These are phyloP conservation scores for Pogonognathellus flavescens DNA, from an alignment of 1,140 invertebrate genomes.

Conservation along the genomic window DNA sequence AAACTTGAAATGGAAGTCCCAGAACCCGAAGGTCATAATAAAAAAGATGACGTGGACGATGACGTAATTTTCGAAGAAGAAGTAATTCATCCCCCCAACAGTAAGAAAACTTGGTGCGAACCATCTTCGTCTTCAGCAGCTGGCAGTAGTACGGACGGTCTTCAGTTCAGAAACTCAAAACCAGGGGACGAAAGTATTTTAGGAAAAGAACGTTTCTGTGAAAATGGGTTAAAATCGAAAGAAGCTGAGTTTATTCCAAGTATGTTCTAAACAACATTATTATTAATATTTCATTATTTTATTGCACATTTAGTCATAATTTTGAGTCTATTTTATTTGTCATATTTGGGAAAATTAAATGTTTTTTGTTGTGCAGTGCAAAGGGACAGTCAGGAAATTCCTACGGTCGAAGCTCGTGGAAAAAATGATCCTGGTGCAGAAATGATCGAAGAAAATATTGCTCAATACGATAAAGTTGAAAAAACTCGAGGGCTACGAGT, in stretches of 20 bases:
- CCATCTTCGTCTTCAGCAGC: background rate
- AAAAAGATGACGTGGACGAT: background rate
- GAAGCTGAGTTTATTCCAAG: slow-evolving; percentile 5
- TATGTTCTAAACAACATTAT: too few species aligned
- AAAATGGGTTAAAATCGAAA: background rate
- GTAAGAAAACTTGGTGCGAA: background rate
- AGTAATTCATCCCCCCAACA: too few species aligned
- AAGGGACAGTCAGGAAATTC: too few species aligned
- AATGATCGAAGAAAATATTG: background rate
- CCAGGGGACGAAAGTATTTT: background rate
- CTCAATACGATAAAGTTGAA: background rate
- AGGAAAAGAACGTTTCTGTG: slow-evolving; percentile 17
- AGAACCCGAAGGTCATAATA: background rate
- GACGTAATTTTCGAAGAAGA: background rate
- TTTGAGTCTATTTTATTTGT: too few species aligned
- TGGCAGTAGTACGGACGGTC: background rate
- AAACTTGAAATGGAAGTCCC: background rate
- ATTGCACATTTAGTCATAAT: too few species aligned
- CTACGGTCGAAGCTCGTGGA: too few species aligned
- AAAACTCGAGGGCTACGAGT: background rate
- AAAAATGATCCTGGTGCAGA: background rate
- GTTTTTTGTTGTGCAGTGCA: too few species aligned
- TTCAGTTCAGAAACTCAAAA: slow-evolving; percentile 32
- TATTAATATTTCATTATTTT: too few species aligned
- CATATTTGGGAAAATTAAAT: too few species aligned